Conservation (phyloP, 35 echinoderm and acorn worm species). For the Patiria miniata region DNA sequence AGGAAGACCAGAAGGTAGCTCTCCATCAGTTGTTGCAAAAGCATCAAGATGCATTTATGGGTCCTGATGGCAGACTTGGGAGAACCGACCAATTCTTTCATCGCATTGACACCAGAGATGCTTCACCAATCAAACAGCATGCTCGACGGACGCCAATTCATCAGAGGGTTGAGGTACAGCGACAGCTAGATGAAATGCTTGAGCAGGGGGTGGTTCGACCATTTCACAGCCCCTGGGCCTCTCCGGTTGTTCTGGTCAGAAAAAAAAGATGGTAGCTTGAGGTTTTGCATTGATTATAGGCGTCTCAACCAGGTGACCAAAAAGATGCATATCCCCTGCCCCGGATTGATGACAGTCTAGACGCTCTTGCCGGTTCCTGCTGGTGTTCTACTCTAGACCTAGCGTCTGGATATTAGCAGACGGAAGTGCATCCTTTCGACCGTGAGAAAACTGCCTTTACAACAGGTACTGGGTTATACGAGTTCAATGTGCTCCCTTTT, state of each 20-base stretch:
- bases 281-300: slow-evolving; percentile 79
- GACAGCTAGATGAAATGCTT: slow-evolving; percentile 49
- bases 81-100: background rate
- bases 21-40: background rate
- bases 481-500: slow-evolving; percentile 77
- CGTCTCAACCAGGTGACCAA: slow-evolving; percentile 47
- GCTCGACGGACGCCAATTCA: background rate
- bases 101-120: background rate
- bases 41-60: background rate
- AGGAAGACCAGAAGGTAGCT: background rate
- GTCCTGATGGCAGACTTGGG: background rate
- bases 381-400: too few species aligned
- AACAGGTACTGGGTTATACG: slow-evolving; percentile 50
- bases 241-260: slow-evolving; percentile 65
- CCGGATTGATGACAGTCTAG: too few species aligned
- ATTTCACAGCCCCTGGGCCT: slow-evolving; percentile 53
- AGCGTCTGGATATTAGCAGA: background rate
- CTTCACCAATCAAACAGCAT: background rate
- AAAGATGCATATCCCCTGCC: too few species aligned
- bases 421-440: slow-evolving; percentile 18
- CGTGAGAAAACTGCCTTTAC: slow-evolving; percentile 75
- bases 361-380: too few species aligned
- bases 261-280: slow-evolving; percentile 56
- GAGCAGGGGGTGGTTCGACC: slow-evolving; percentile 28
- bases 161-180: slow-evolving; percentile 14